phyloP scores from a whole-genome alignment of 2,113 vertebrate genomes.

The Peromyscus polionotus region DNA sequence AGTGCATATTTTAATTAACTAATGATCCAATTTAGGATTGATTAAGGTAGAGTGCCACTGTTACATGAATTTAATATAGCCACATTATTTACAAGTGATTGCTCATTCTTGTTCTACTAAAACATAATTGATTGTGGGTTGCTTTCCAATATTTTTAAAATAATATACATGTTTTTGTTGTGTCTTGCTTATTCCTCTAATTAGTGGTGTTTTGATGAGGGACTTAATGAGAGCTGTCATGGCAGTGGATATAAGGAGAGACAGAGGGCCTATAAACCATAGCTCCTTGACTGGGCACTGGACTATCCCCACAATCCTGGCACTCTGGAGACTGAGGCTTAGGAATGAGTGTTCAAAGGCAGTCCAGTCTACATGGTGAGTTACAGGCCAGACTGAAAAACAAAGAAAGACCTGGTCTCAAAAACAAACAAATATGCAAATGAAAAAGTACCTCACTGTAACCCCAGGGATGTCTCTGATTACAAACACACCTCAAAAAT shows the following conservation, averaged over 20 bases:
- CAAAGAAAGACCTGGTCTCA: background rate
- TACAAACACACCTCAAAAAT: background rate
- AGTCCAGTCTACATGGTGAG: background rate
- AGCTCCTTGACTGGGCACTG: background rate
- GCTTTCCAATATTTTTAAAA: slow-evolving; percentile 62
- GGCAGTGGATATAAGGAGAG: background rate
- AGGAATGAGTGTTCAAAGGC: background rate
- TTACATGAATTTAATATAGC: slow-evolving; percentile 52
- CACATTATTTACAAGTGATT: slow-evolving; percentile 60
- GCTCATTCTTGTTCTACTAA: slow-evolving; percentile 69
- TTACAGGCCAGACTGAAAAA: background rate
- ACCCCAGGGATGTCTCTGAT: background rate
- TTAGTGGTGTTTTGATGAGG: slow-evolving; percentile 50
- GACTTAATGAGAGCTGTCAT: background rate
- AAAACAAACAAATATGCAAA: background rate
- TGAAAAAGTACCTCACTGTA: rapidly evolving
- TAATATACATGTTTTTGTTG: slow-evolving; percentile 45
- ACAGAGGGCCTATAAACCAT: background rate
- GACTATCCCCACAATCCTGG: background rate
- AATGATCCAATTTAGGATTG: slow-evolving; percentile 69
- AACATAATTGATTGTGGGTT: slow-evolving; percentile 51
- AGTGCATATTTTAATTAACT: slow-evolving; percentile 69
- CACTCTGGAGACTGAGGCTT: background rate
- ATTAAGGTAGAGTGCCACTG: slow-evolving; percentile 67
- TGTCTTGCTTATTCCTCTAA: slow-evolving; percentile 36